Base-by-base conservation (phyloP, 2,797 vertebrate genomes). In the Pampus argenteus region DNA sequence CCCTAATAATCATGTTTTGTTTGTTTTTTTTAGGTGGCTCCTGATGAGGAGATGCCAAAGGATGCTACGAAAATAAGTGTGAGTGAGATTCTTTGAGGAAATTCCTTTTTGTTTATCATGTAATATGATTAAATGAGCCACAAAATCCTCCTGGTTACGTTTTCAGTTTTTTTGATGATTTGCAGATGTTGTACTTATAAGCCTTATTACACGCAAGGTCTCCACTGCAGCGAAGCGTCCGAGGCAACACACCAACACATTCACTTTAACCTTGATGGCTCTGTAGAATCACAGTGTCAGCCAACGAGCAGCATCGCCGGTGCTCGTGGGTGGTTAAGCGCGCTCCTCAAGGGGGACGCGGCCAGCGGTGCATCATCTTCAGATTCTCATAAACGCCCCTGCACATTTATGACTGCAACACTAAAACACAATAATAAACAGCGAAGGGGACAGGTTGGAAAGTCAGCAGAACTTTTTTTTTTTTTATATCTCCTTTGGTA, bases 41-140 rank as follows among this genome's bases (percentile, higher is more conserved):
- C 94, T 7, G 96, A 95, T 80, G 96, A 97, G 59, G 96, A 97
- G 77, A 86, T 93, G 0, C 94, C 94, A 69, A 97, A 97, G 91
- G 97, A 97, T 9, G 96, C 97, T 0, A 98, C 97, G 58, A 98
- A 99, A 94, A 99, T 99, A 89, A 99, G 97, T n/a, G 97, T 99
- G 91, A 98, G 97, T 98, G 42, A 42, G 50, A 49, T 29, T 77
- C 13, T 73, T 4, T 38, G 20, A 52, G 36, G 59, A 63, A 47
- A 71, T 38, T n/a, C n/a, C 70, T 2, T 71, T 10, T 5, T 61
- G 66, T 63, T 78, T 84, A 51, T 10, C 6, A 20, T 74, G 25
- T 66, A 61, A 36, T 13, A 28, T 69, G 42, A 79, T 38, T 42
- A 52, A 38, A 75, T 38, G 36, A 78, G 34, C 47, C 65, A 55